Percentiles rank a stretch among this genome's conserved stretches.
These are phyloP conservation scores for Anastatus disparis DNA, from an alignment of 1,140 invertebrate genomes.

Conservation along the genomic window DNA sequence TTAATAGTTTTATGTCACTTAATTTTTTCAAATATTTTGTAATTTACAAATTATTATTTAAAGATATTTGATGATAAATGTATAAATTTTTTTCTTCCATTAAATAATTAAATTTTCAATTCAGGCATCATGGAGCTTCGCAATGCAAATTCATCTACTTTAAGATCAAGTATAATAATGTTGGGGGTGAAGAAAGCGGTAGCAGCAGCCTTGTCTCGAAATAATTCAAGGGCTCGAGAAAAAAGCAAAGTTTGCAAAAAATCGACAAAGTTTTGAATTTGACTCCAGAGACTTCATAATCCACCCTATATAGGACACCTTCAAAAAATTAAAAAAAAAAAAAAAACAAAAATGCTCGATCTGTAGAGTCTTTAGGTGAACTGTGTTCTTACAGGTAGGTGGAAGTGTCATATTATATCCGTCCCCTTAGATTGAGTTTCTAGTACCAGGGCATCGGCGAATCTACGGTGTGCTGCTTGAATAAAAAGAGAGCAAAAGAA, in stretches of 20 bases:
- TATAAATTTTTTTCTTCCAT: too few relatives aligned
- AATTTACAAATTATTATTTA: too few relatives aligned
- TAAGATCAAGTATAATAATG: slow-evolving; percentile 28
- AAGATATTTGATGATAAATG: too few relatives aligned
- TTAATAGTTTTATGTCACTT: too few relatives aligned
- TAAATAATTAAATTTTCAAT: slow-evolving; percentile 4
- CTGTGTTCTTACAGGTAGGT: slow-evolving; percentile 46
- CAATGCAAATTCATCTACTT: slow-evolving; percentile 41
- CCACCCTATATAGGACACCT: slow-evolving; percentile 42
- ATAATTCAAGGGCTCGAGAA: slow-evolving; percentile 26
- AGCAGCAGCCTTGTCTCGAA: slow-evolving; percentile 27
- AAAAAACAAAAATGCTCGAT: too few relatives aligned
- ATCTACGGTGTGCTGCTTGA: slow-evolving; percentile 62
- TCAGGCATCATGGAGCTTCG: slow-evolving; percentile 38
- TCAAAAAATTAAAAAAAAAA: too few relatives aligned
- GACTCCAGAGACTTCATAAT: slow-evolving; percentile 46
- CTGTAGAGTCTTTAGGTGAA: slow-evolving; percentile 42
- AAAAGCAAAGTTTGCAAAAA: slow-evolving; percentile 22
- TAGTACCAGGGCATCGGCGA: slow-evolving; percentile 50
- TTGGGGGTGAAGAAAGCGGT: slow-evolving; percentile 22
- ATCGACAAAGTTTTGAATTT: slow-evolving; percentile 40
- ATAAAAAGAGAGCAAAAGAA: slow-evolving; percentile 19
- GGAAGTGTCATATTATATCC: slow-evolving; percentile 63
- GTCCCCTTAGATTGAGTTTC: slow-evolving; percentile 63
- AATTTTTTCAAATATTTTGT: too few relatives aligned